Evolutionary conservation across 2,113 vertebrate species (phyloP), one percentile per base, ranked within the genome.

Genomic region (Malurus cyaneus): DNA sequence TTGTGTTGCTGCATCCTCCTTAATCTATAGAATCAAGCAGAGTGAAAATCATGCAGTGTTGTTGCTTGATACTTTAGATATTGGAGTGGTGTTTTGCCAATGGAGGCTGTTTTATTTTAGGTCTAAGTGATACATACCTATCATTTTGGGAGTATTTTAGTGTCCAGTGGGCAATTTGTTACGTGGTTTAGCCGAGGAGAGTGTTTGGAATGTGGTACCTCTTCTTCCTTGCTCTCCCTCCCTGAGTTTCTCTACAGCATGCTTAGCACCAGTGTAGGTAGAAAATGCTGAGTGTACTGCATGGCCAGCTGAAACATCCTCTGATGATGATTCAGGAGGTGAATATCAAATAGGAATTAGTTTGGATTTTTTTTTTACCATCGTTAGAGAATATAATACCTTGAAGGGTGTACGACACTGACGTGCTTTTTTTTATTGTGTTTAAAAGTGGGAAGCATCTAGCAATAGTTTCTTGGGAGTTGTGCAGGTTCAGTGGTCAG

Each of bases 241-340:
- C 15, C 8, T 7, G n/a, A 36, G 16, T 67, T 72, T 64, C 26
- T 26, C 0, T 31, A 12, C 24, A 71, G 42, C 11, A 4, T 36
- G 42, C 11, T 18, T 14, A 17, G 44, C 46, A 46, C 19, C 32
- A 32, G 32, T 20, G 21, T 3, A 5, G 23, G 46, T 56, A 8
- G 12, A 52, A 83, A 18, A 44, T 20, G 11, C 36, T 1, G 0
- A 17, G 2, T 12, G 13, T 46, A 4, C 36, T 65, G 11, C 24
- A 8, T 8, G 29, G 52, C 34, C 52, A 49, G 84, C 61, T 79
- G 73, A 66, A 91, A 19, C 24, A 79, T 10, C 21, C 39, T 49
- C 39, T 84, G 47, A 44, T 41, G 53, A 15, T 57, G 26, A 56
- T 53, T 87, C 57, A 79, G 47, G 69, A 50, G 49, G 41, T 56